phyloP scores from a whole-genome alignment of 2,888 invertebrate genomes.

The Lypha dubia region DNA sequence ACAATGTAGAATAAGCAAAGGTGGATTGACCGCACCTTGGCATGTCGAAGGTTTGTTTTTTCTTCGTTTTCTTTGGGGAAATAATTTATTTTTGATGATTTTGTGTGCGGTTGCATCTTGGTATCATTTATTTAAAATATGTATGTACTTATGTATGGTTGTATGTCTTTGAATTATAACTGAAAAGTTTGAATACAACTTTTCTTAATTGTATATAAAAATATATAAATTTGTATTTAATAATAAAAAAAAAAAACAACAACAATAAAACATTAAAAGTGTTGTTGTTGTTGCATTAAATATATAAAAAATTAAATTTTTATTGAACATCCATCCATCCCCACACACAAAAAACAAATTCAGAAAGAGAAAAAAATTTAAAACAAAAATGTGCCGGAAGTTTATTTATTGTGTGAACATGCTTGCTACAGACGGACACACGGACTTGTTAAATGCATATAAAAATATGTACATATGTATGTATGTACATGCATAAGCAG shows the following conservation, averaged over 20 bases:
- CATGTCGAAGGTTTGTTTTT: background rate
- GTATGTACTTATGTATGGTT: conserved; percentile 43
- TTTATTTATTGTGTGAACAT: conserved; percentile 72
- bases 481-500: background rate
- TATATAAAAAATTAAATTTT: conserved; percentile 42
- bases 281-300: conserved; percentile 8
- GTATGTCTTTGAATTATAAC: conserved; percentile 30
- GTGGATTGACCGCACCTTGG: conserved; percentile 55
- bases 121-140: background rate
- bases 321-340: conserved; percentile 58
- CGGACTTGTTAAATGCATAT: conserved; percentile 25
- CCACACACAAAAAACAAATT: conserved; percentile 23
- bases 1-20: conserved; percentile 31
- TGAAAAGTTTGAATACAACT: conserved; percentile 33
- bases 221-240: conserved; percentile 31
- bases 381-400: conserved; percentile 65
- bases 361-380: conserved; percentile 5
- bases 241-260: background rate
- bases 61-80: conserved; percentile 15
- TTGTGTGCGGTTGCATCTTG: background rate
- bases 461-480: conserved; percentile 6
- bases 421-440: conserved; percentile 51
- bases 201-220: conserved; percentile 22
- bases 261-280: conserved; percentile 1
- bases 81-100: conserved; percentile 31